A percentile compares a stretch with the other conserved stretches of the same genome.
These are phyloP conservation scores for Brachyhypopomus gauderio DNA, from an alignment of 2,113 vertebrate species.

Conservation along the genomic window DNA sequence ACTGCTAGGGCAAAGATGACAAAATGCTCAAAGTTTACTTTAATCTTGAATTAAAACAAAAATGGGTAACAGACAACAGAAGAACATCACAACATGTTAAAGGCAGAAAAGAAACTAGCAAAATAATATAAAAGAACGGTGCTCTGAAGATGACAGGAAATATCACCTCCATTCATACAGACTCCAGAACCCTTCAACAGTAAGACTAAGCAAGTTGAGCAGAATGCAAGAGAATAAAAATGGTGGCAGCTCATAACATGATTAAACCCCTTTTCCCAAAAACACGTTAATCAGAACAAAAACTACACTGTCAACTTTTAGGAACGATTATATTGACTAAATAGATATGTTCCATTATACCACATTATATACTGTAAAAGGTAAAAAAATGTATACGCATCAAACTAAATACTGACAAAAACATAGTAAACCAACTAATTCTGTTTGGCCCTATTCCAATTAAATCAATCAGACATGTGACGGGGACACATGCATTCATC, in stretches of 20 bases:
- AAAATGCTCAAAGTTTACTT: neutral
- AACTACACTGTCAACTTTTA: constrained; percentile 8
- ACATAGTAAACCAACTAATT: constrained; percentile 18
- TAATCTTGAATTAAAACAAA: neutral
- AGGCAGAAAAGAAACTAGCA: neutral
- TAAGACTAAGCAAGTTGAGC: constrained; percentile 10
- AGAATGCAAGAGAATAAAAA: constrained; percentile 26
- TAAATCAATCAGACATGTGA: too few relatives aligned
- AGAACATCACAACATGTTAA: neutral
- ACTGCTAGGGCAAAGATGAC: too few relatives aligned
- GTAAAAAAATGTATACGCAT: constrained; percentile 32
- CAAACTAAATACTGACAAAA: constrained; percentile 30
- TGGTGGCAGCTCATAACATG: neutral
- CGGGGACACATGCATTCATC: too few relatives aligned
- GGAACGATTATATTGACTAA: constrained; percentile 18
- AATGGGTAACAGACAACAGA: neutral
- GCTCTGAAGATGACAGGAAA: too few relatives aligned
- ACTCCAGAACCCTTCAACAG: neutral
- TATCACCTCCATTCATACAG: neutral
- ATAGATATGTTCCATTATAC: constrained; percentile 23
- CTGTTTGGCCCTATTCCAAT: neutral
- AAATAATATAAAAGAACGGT: neutral
- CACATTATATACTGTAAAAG: constrained; percentile 11
- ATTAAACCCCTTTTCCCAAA: constrained; percentile 9
- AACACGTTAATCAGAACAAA: constrained; percentile 1